A percentile compares a stretch with the other conserved stretches of the same genome.
Evolutionary conservation across 2,797 vertebrate species (phyloP).

Genomic region (Spinus olivaceus): DNA sequence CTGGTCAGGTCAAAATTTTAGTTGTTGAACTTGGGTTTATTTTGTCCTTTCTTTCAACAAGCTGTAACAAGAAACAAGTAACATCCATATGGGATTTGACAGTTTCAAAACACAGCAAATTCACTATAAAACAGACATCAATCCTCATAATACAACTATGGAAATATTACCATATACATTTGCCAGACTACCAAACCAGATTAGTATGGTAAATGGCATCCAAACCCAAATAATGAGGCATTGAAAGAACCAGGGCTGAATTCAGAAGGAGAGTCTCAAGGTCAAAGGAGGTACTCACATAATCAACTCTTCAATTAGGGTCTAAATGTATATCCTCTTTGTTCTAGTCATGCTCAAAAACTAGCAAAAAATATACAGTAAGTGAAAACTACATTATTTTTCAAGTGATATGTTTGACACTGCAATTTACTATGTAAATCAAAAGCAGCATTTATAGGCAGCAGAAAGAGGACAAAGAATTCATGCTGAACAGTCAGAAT

Average conservation of each 20-base stretch:
- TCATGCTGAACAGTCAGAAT: not conserved
- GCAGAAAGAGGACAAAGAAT: conserved; percentile 2
- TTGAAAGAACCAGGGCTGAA: not conserved
- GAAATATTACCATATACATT: not conserved
- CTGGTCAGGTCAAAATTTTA: not conserved
- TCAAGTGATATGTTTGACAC: not conserved
- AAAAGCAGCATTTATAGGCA: conserved; percentile 1
- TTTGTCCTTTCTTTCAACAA: not conserved
- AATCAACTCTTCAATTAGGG: conserved; percentile 8
- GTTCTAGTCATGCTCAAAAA: conserved; percentile 9
- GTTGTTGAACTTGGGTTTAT: not conserved
- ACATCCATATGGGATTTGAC: not conserved
- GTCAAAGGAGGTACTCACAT: not conserved
- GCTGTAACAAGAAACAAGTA: not conserved
- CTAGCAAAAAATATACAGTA: not conserved
- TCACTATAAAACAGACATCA: not conserved
- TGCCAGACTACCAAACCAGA: not conserved
- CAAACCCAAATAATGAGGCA: not conserved
- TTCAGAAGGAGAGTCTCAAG: not conserved
- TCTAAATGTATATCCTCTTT: conserved; percentile 18
- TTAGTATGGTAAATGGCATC: not conserved
- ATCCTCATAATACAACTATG: not conserved
- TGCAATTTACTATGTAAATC: conserved; percentile 11
- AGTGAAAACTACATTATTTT: conserved; percentile 26
- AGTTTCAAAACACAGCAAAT: not conserved